Evolutionary conservation across 2,113 vertebrate species (phyloP).

Genomic region (Heloderma charlesbogerti): DNA sequence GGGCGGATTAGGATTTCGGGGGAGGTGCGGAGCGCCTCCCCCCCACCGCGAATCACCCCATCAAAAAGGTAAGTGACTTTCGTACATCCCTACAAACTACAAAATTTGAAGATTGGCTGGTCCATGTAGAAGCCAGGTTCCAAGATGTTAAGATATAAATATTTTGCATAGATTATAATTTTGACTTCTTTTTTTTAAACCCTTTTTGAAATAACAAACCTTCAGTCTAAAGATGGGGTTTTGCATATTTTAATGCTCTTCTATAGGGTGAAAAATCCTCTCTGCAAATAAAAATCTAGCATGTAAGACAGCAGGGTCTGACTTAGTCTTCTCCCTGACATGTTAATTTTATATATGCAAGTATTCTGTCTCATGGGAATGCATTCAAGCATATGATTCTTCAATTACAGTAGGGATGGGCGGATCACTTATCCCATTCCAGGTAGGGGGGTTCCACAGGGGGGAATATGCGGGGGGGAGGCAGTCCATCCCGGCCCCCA

Average conservation of each 20-base stretch:
- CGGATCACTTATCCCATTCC: too few species aligned
- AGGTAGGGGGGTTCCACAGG: too few species aligned
- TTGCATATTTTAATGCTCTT: not conserved
- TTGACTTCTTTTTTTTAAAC: not conserved
- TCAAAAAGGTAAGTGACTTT: too few species aligned
- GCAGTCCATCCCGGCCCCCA: too few species aligned
- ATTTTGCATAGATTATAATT: not conserved
- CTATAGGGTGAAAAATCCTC: not conserved
- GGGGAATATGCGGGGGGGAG: too few species aligned
- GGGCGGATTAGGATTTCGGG: too few species aligned
- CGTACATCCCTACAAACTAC: too few species aligned
- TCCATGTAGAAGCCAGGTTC: slow-evolving; percentile 47
- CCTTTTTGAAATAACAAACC: not conserved
- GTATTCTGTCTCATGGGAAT: not conserved
- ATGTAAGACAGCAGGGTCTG: not conserved
- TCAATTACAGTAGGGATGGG: too few species aligned
- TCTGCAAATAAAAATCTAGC: not conserved
- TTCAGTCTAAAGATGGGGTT: not conserved
- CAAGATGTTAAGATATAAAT: slow-evolving; percentile 48
- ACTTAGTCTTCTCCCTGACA: slow-evolving; percentile 14
- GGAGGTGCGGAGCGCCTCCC: too few species aligned
- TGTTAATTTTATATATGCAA: slow-evolving; percentile 1
- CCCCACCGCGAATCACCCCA: too few species aligned
- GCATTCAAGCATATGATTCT: not conserved
- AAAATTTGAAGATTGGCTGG: slow-evolving; percentile 38